Evolutionary conservation across 2,888 invertebrate genomes (phyloP), one percentile per base, ranked within the genome.

Genomic region (Melanargia galathea): DNA sequence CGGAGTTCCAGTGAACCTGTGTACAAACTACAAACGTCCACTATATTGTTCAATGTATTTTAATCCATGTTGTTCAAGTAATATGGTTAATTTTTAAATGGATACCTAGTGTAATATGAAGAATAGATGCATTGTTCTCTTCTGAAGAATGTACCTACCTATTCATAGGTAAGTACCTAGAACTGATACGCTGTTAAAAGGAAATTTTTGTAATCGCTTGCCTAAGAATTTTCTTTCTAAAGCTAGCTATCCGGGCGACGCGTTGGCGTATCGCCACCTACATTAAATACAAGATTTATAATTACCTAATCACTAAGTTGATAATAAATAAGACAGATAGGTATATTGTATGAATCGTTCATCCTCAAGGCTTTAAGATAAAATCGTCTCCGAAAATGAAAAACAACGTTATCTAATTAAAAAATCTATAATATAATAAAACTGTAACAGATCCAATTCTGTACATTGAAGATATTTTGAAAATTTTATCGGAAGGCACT

Each of bases 1-100:
- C 86, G 86, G 83, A 71, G 74, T 75, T 79, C 75, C 75, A 74
- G 74, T 73, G 74, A 78, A 65, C 61, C 71, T 62, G 51, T 55
- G 54, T 66, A 51, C 40, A 63, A 54, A 40, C 33, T 26, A 60
- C 46, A 64, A 60, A 62, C 48, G 18, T n/a, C n/a, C 58, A 48
- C 54, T 8, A 64, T 22, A 0, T n/a, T n/a, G 0, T 7, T 0
- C 18, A 30, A 1, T 0, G 2, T 0, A 24, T 38, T 2, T 46
- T 46, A 22, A 22, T 7, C 13, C 46, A 5, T 46, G 11, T 46
- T 10, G 2, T 10, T 0, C 10, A 13, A 24, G 11, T 3, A 24
- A n/a, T 60, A 57, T n/a, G 43, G 60, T 60, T 20, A 11, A 51
- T n/a, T 20, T 64, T 64, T 18, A n/a, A 13, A 2, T 56, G 18